Evolutionary conservation across 2,888 invertebrate genomes (phyloP), one percentile per base, ranked within the genome.

Genomic region (Caenorhabditis auriculariae): DNA sequence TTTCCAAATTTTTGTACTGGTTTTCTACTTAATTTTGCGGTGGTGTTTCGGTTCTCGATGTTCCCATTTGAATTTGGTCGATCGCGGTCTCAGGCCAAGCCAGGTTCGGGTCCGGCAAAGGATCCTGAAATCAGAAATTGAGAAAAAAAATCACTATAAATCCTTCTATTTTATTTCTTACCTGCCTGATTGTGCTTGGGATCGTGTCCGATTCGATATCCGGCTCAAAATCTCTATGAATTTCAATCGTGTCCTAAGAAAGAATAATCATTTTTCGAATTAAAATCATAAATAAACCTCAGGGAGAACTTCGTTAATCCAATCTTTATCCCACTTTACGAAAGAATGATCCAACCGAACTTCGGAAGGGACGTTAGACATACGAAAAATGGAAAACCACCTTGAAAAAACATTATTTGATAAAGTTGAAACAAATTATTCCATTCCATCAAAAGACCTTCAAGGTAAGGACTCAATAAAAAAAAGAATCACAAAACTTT

Each of bases 131-230:
- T 6, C 19, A 41, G 19, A 19, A 17, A 41, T 9, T 15, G 19
- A 41, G 19, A 9, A 19, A 41, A 19, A 15, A 12, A 41, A 9
- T 12, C 12, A 44, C 44, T 21, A n/a, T 24, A 23, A 12, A 44
- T 9, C 7, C 41, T 19, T 9, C 9, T 7, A 44, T 24, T 24
- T 28, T 28, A 46, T 28, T 46, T 17, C 23, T n/a, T n/a, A 57
- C 57, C 51, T 57, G 65, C 28, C 65, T 63, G 32, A 41, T 51
- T 28, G 54, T 58, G n/a, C 60, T 56, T n/a, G 73, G 69, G 28
- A 68, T 59, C 5, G 71, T 39, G 29, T 75, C 75, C 15, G 68
- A 58, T 23, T 75, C 75, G 17, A 66, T 65, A 49, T 75, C 75
- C 7, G 75, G 75, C 23, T 69, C 53, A 28, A 68, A 67, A n/a